A percentile compares a stretch with the other conserved stretches of the same genome.
Conservation (phyloP, 1,140 invertebrate species). For the Nymphalis io region DNA sequence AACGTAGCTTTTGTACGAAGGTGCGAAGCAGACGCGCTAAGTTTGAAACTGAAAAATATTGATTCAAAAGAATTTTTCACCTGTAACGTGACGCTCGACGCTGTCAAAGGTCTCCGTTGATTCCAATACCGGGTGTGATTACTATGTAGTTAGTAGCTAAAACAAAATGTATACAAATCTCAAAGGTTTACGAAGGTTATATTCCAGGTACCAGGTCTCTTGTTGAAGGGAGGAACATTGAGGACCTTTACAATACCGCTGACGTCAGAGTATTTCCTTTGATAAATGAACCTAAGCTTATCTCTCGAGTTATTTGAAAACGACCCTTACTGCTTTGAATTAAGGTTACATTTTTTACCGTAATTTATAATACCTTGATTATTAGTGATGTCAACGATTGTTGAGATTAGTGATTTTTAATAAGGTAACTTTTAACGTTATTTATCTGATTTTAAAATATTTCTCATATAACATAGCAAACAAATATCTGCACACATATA, state of each 20-base stretch:
- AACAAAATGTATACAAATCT: conserved; percentile 26
- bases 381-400: neutral
- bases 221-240: conserved; percentile 26
- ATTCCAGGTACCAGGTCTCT: conserved; percentile 18
- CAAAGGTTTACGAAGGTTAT: conserved; percentile 4
- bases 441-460: neutral
- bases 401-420: conserved; percentile 5
- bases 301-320: neutral
- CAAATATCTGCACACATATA: no score
- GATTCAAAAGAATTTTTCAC: neutral
- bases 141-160: conserved; percentile 16
- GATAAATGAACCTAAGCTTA: conserved; percentile 17
- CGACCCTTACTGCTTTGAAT: neutral
- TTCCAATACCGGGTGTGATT: conserved; percentile 12
- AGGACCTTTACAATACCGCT: conserved; percentile 33
- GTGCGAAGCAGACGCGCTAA: conserved; percentile 4
- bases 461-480: no score
- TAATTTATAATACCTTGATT: neutral
- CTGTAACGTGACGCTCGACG: neutral
- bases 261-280: conserved; percentile 29
- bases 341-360: neutral
- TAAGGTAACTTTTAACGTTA: neutral
- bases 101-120: conserved; percentile 6
- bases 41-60: conserved; percentile 13
- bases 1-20: neutral